Base-by-base conservation (phyloP, 2,888 invertebrate genomes). In the Heliconius charithonia region DNA sequence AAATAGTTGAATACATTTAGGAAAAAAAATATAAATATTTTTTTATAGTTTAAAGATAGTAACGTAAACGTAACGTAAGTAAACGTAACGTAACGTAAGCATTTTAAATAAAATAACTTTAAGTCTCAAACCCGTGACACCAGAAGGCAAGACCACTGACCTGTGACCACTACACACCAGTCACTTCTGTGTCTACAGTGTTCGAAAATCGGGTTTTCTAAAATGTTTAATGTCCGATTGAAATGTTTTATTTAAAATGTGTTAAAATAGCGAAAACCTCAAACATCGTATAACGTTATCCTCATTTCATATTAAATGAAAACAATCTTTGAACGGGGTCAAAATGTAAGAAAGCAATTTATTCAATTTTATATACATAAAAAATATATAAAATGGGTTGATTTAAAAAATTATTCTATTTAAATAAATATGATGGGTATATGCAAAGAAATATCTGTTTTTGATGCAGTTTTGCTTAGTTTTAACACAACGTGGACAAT, bases 401-500 rank as follows among this genome's bases (percentile, higher is more conserved):
- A 10, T 62, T 25, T 62, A 13, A 56, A 56, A 56, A 9, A 13
- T 62, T 62, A 59, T 25, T 62, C 10, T 62, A 25, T 62, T 62
- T 25, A 63, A 56, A 71, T 9, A 37, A 41, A 37, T 25, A 13
- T 16, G 19, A 19, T 29, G 22, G 25, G 10, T 1, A n/a, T 29
- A 37, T 37, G 9, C 27, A 19, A 27, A 56, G 22, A 51, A 12
- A 16, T 37, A 22, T 32, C 29, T 29, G n/a, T 78, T 65, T 75
- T 79, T 70, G 73, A 32, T 63, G 63, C 75, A 66, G 75, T 79
- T 75, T 79, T 63, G 63, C 45, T 70, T 45, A 19, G 41, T 51
- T 65, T 22, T 37, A 66, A 71, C 76, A 75, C 66, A 77, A 79
- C 78, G 84, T 85, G 83, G 82, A 79, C 82, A 83, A 84, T 83